Evolutionary conservation across 2,888 invertebrate genomes (phyloP).

Genomic region (Pheosia gnoma): DNA sequence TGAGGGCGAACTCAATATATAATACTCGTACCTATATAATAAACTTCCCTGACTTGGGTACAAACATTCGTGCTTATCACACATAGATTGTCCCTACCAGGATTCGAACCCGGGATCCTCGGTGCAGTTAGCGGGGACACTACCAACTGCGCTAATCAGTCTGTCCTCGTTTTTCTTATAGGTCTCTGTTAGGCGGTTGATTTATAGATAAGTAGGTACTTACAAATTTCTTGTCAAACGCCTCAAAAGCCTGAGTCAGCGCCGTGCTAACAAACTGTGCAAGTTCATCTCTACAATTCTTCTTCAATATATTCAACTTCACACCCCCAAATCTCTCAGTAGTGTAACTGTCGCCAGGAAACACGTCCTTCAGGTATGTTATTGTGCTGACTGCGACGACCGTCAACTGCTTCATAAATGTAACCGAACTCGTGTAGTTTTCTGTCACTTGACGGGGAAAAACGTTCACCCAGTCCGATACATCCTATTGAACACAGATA

Average conservation of each 20-base stretch:
- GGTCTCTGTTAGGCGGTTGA: no score
- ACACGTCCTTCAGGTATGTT: constrained; percentile 60
- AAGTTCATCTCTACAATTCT: constrained; percentile 59
- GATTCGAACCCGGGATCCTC: no score
- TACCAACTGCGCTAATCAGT: no score
- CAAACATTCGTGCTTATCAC: no score
- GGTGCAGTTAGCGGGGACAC: no score
- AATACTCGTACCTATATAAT: no score
- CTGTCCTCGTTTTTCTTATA: no score
- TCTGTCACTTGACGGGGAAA: constrained; percentile 65
- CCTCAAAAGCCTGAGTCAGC: constrained; percentile 67
- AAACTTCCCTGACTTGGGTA: no score
- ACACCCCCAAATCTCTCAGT: constrained; percentile 58
- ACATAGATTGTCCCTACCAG: no score
- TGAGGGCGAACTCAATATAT: no score
- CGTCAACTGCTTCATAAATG: constrained; percentile 73
- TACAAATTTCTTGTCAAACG: constrained; percentile 75
- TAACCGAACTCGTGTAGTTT: constrained; percentile 66
- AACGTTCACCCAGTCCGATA: constrained; percentile 62
- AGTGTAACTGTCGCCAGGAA: constrained; percentile 61
- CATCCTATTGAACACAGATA: no score
- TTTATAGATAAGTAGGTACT: constrained; percentile 31
- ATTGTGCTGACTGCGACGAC: constrained; percentile 66
- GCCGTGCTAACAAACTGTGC: constrained; percentile 67
- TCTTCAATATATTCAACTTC: constrained; percentile 60